phyloP scores from a whole-genome alignment of 2,797 vertebrate species.

The Enteromius radiatus region DNA sequence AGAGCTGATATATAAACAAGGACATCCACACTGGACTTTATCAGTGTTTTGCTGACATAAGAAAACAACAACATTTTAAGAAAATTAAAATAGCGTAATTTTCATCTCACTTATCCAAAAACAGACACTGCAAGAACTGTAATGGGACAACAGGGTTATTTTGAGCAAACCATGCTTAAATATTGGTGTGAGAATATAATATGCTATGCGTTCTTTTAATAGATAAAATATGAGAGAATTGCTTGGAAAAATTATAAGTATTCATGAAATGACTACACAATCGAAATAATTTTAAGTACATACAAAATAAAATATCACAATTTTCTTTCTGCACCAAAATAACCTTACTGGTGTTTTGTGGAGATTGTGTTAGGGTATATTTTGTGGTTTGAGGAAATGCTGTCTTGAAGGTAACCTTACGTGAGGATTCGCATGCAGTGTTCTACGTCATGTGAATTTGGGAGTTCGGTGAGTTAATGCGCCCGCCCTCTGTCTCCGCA shows the following conservation, averaged over 20 bases:
- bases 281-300: background rate
- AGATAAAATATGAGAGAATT: background rate
- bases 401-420: slow-evolving; percentile 17
- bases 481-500: slow-evolving; percentile 68
- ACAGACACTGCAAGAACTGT: background rate
- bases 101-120: background rate
- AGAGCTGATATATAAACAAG: background rate
- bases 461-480: slow-evolving; percentile 63
- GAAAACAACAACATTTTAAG: background rate
- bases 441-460: slow-evolving; percentile 46
- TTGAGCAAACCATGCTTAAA: background rate
- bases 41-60: background rate
- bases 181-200: background rate
- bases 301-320: background rate
- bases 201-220: background rate
- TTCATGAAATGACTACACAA: background rate
- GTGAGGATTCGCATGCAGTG: slow-evolving; percentile 33
- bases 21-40: background rate
- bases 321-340: background rate
- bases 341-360: background rate
- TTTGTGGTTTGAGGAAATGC: background rate
- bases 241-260: too few relatives aligned
- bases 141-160: background rate
- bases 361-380: background rate
- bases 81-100: background rate